These are phyloP conservation scores for Gymnopithys bicolor DNA, from an alignment of 2,797 vertebrate genomes.

Conservation along the genomic window DNA sequence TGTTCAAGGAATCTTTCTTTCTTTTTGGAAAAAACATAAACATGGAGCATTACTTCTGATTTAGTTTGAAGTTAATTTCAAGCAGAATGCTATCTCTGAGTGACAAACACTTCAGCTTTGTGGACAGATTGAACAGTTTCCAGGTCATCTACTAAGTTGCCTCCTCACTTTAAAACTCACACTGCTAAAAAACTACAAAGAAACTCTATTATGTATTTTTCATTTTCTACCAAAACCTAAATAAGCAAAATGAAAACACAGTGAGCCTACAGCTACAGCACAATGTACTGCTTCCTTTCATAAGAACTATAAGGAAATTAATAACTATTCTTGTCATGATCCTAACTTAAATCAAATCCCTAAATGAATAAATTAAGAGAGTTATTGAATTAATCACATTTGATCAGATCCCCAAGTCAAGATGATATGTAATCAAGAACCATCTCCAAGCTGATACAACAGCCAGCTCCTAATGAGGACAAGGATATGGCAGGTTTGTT, in stretches of 20 bases:
- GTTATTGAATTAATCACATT: neutral
- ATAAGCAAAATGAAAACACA: neutral
- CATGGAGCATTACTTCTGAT: neutral
- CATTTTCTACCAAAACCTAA: neutral
- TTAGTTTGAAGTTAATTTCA: neutral
- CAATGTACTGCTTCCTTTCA: neutral
- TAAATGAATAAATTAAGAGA: neutral
- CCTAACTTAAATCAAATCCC: neutral
- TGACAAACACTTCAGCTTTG: neutral
- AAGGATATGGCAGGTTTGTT: neutral
- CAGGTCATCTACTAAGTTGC: neutral
- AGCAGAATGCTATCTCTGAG: neutral
- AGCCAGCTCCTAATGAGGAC: neutral
- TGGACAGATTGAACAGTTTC: neutral
- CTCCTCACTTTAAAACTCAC: neutral
- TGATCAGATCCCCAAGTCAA: neutral
- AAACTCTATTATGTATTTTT: rapidly evolving
- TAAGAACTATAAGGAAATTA: neutral
- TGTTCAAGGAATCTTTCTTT: neutral
- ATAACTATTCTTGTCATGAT: neutral
- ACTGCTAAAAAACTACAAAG: neutral
- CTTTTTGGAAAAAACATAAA: neutral
- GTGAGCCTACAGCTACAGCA: neutral
- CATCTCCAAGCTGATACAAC: neutral
- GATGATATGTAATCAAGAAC: neutral